Evolutionary conservation across 2,797 vertebrate species (phyloP).

Genomic region (Naso thynnoides): DNA sequence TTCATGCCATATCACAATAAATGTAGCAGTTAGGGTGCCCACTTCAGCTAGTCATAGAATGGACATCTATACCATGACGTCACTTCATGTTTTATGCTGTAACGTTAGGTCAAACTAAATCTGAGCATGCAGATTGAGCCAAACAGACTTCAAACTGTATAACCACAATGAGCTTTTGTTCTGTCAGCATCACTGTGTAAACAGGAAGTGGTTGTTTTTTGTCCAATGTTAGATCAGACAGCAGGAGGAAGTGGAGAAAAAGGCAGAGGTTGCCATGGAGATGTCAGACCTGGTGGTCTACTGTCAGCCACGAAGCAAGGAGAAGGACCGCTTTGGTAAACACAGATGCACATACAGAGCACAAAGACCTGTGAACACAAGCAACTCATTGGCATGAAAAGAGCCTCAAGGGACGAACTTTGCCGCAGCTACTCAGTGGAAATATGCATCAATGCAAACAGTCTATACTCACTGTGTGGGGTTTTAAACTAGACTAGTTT

Average conservation of each 20-base stretch:
- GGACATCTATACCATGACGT: not conserved
- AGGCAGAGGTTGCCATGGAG: constrained; percentile 93
- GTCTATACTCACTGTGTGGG: not conserved
- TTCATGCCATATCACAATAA: not conserved
- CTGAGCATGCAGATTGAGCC: not conserved
- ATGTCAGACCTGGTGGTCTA: constrained; percentile 97
- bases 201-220: constrained; percentile 57
- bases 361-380: not conserved
- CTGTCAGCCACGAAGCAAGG: constrained; percentile 96
- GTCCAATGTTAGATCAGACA: constrained; percentile 77
- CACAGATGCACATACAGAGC: not conserved
- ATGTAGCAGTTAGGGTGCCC: not conserved
- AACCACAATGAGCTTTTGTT: not conserved
- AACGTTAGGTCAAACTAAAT: not conserved
- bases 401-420: not conserved
- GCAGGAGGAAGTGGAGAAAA: constrained; percentile 91
- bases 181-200: constrained; percentile 31
- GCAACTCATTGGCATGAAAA: not conserved
- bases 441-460: not conserved
- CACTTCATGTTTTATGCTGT: too few species aligned
- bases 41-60: not conserved
- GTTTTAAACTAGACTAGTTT: not conserved
- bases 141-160: not conserved
- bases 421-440: not conserved
- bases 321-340: constrained; percentile 94